Base-by-base conservation (phyloP, 1,140 invertebrate species). In the Agrilus planipennis region DNA sequence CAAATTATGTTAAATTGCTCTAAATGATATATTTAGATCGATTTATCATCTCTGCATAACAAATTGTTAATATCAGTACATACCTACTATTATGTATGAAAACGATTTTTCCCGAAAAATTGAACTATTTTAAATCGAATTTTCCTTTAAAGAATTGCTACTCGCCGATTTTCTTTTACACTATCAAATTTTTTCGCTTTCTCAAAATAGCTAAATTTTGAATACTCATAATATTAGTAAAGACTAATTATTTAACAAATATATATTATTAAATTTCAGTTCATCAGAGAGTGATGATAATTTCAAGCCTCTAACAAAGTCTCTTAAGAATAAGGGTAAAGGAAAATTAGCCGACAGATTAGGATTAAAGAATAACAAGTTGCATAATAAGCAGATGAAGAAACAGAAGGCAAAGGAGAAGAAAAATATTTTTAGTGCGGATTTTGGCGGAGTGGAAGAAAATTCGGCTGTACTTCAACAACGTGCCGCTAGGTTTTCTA, bases 391-490 rank as follows among this genome's bases (percentile, higher is more conserved):
- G 28, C 51, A 49, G 37, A 59, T 57, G 39, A 71, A 72, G 51
- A 67, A 70, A 47, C 54, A 60, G 39, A 67, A 70, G 50, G 69
- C 69, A 54, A 68, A 69, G 43, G 69, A 70, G 54, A 65, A 67
- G 50, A 73, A 72, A 56, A 62, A 71, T 31, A 71, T 77, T 60
- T 81, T 82, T 54, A 84, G 79, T 67, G 74, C 75, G 18, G 76
- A 82, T 51, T 78, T 77, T 64, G 68, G 70, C 54, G 64, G 73
- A 38, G 68, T 77, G 47, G 72, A 79, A 53, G 78, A 75, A 53
- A 73, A 79, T 63, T 75, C 75, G 56, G 79, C 84, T 58, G 72
- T 81, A 55, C 66, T 89, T 42, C 78, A 84, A 52, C 82, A 87
- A 57, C 72, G 92, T 52, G 90, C 89, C 37, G 89, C 87, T 42